A percentile compares a stretch with the other conserved stretches of the same genome.
These are phyloP conservation scores for Tiaroga cobitis DNA, from an alignment of 2,797 vertebrate genomes.

Conservation along the genomic window DNA sequence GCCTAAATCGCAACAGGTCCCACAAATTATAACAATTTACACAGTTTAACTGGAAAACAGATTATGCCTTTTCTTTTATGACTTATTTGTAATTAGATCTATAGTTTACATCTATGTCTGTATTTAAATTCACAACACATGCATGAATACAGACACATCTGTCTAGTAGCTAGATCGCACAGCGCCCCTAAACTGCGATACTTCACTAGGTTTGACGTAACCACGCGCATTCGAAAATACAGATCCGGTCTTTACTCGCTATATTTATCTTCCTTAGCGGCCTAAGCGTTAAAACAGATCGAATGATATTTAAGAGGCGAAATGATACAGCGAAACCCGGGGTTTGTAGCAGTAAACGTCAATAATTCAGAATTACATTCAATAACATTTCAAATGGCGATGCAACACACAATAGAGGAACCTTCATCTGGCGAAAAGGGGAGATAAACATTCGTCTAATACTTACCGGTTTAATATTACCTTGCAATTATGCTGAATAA, in stretches of 20 bases:
- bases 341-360: constrained; percentile 20
- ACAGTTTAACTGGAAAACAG: background rate
- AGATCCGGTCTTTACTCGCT: constrained; percentile 12
- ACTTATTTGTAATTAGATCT: background rate
- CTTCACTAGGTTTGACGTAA: constrained; percentile 44
- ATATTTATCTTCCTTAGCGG: constrained; percentile 34
- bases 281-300: constrained; percentile 14
- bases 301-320: background rate
- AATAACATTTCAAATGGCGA: constrained; percentile 38
- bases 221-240: constrained; percentile 18
- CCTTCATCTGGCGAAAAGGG: background rate
- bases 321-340: background rate
- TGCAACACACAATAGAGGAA: constrained; percentile 49
- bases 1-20: background rate
- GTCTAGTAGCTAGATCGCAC: constrained; percentile 14
- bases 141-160: background rate
- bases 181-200: constrained; percentile 29
- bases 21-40: background rate
- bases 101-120: background rate
- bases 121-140: background rate
- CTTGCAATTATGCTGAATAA: too few species aligned
- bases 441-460: constrained; percentile 14
- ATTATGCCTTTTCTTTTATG: background rate
- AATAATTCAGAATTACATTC: background rate
- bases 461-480: background rate